Conservation (phyloP, 2,888 invertebrate genomes). For the Drosophila ochracea region DNA sequence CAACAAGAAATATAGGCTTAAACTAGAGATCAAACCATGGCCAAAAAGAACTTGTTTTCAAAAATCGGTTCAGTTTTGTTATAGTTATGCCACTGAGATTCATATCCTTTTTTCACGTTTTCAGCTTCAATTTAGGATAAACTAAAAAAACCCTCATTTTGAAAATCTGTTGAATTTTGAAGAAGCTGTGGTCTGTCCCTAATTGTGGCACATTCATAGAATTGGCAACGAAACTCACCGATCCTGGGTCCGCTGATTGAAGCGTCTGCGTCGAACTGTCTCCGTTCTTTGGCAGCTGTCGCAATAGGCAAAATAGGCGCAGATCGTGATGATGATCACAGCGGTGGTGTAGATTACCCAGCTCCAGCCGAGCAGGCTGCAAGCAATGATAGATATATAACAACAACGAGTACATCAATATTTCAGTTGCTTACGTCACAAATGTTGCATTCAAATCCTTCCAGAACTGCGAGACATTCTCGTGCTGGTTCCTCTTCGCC, state of each 20-base stretch:
- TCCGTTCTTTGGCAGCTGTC: conserved; percentile 71
- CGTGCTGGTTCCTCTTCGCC: conserved; percentile 48
- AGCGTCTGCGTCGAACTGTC: conserved; percentile 64
- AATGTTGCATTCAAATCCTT: conserved; percentile 69
- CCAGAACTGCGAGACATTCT: conserved; percentile 62
- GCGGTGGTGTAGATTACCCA: conserved; percentile 82
- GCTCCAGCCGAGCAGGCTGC: conserved; percentile 78
- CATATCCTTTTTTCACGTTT: too few species aligned
- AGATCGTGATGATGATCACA: conserved; percentile 66
- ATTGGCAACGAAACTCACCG: conserved; percentile 56
- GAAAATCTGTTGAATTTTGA: neutral
- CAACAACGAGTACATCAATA: neutral
- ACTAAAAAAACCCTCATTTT: too few species aligned
- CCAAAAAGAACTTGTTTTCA: neutral
- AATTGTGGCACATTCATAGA: neutral
- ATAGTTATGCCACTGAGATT: neutral
- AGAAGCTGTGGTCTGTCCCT: neutral
- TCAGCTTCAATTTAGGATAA: neutral
- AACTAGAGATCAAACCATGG: neutral
- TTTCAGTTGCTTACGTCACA: conserved; percentile 54
- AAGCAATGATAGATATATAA: neutral
- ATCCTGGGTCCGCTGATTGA: conserved; percentile 75
- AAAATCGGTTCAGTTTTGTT: neutral
- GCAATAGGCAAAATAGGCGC: conserved; percentile 75
- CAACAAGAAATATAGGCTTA: too few species aligned